Evolutionary conservation across 2,797 vertebrate genomes (phyloP).

Genomic region (Arnoldichthys spilopterus): DNA sequence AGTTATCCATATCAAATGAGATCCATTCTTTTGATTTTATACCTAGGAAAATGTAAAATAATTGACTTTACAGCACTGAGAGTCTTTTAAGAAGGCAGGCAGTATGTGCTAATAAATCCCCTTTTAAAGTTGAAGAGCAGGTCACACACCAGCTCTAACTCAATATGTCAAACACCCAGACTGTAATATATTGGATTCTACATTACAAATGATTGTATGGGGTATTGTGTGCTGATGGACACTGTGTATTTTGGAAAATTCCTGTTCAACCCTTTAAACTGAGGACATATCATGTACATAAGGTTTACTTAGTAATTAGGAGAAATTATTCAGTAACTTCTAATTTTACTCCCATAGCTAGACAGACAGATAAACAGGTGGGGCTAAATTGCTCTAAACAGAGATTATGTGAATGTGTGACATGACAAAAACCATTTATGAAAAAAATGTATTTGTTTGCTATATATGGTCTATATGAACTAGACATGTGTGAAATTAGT

Average conservation of each 20-base stretch:
- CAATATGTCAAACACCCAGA: background rate
- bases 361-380: too few species aligned
- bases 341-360: too few species aligned
- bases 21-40: slow-evolving; percentile 52
- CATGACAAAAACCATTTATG: too few species aligned
- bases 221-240: background rate
- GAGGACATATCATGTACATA: background rate
- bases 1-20: slow-evolving; percentile 60
- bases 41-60: slow-evolving; percentile 56
- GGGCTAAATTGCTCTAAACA: too few species aligned
- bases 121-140: slow-evolving; percentile 2
- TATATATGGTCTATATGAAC: too few species aligned
- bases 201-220: background rate
- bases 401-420: too few species aligned
- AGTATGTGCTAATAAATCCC: slow-evolving; percentile 27
- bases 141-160: background rate
- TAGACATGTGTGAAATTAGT: too few species aligned
- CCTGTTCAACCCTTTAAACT: background rate
- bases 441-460: too few species aligned
- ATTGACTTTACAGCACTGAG: slow-evolving; percentile 48
- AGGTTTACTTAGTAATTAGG: background rate
- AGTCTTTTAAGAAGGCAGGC: slow-evolving; percentile 39
- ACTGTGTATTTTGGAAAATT: too few species aligned
- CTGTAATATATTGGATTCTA: background rate
- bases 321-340: background rate